Evolutionary conservation across 2,113 vertebrate species (phyloP).

Genomic region (Heteronetta atricapilla): DNA sequence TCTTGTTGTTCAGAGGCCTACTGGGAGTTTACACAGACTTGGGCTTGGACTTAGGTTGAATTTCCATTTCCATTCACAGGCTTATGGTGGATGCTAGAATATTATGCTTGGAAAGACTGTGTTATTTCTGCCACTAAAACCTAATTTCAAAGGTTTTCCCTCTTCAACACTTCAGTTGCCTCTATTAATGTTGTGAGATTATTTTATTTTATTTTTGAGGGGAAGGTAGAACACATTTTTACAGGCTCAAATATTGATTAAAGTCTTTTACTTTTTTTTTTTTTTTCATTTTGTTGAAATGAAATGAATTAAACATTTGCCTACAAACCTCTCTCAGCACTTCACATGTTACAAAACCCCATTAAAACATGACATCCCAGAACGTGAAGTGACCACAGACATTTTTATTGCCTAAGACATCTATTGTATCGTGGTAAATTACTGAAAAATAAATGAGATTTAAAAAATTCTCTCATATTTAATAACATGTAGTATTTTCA

Average conservation of each 20-base stretch:
- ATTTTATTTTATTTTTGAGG: neutral
- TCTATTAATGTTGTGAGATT: neutral
- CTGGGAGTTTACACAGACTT: neutral
- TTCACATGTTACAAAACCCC: neutral
- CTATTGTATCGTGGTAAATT: neutral
- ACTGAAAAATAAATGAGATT: conserved; percentile 9
- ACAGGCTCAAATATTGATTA: neutral
- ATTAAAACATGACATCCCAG: neutral
- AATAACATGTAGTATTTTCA: neutral
- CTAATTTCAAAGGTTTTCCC: neutral
- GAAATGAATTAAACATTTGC: neutral
- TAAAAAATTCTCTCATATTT: neutral
- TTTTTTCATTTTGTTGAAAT: conserved; percentile 1
- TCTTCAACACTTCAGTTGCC: neutral
- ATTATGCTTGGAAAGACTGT: neutral
- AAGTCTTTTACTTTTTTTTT: neutral
- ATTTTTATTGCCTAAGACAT: neutral
- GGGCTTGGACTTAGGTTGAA: neutral
- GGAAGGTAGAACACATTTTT: neutral
- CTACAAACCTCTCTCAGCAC: neutral
- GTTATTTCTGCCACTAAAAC: neutral
- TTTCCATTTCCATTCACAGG: neutral
- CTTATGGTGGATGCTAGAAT: neutral
- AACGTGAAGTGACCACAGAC: neutral
- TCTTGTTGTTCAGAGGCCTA: neutral